Evolutionary conservation across 2,888 invertebrate genomes (phyloP).

Genomic region (Argyresthia goedartella): DNA sequence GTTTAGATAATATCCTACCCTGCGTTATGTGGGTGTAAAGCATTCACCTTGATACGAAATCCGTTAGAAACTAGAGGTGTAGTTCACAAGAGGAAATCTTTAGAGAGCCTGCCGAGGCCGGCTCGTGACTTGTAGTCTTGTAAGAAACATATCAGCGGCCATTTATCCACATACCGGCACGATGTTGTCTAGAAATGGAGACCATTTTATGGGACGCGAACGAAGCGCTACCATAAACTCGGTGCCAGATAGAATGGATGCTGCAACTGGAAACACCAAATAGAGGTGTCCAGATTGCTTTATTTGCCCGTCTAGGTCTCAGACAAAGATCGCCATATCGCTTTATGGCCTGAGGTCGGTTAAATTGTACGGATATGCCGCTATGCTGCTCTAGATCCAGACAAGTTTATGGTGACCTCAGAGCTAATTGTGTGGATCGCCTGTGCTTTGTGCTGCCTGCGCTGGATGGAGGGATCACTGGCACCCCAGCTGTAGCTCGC

Average conservation of each 20-base stretch:
- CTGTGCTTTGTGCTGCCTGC: slow-evolving; percentile 11
- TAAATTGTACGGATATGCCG: slow-evolving; percentile 18
- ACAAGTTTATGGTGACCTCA: slow-evolving; percentile 14
- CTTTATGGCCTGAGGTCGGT: slow-evolving; percentile 19
- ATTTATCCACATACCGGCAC: slow-evolving; percentile 4
- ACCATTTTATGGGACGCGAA: background rate
- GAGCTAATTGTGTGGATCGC: slow-evolving; percentile 17
- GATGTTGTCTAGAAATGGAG: background rate
- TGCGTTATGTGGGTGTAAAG: no score
- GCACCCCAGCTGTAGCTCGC: background rate
- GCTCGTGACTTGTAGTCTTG: background rate
- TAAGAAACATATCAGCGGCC: background rate
- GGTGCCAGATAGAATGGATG: background rate
- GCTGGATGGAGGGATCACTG: background rate
- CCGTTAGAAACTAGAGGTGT: no score
- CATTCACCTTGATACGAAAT: no score
- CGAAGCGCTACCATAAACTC: background rate
- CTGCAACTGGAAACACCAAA: slow-evolving; percentile 15
- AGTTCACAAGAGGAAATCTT: background rate
- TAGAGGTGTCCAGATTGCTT: slow-evolving; percentile 25
- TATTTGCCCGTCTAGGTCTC: slow-evolving; percentile 18
- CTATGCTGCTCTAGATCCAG: slow-evolving; percentile 7
- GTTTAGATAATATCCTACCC: no score
- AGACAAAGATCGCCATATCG: background rate
- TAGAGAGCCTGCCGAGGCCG: background rate